Evolutionary conservation across 35 echinoderm and acorn worm genomes (phyloP).

Genomic region (Patiria miniata): DNA sequence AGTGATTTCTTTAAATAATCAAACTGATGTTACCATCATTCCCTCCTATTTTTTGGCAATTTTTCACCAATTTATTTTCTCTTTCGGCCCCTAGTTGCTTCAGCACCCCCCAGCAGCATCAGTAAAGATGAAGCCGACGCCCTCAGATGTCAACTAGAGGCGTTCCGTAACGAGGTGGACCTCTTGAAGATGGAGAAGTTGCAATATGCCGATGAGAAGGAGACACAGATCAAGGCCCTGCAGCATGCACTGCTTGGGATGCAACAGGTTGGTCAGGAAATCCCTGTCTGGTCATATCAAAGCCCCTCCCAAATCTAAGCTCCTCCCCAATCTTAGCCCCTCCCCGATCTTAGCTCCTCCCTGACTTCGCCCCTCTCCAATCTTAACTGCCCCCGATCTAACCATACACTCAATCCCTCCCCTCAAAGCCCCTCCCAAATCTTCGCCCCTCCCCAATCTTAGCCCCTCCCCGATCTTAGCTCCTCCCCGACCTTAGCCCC

Average conservation of each 20-base stretch:
- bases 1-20: no score
- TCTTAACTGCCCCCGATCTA: no score
- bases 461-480: no score
- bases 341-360: no score
- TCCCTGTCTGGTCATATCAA: no score
- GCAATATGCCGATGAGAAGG: conserved; percentile 74
- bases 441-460: neutral
- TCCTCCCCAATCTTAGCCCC: no score
- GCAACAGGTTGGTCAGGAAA: conserved; percentile 91
- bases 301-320: no score
- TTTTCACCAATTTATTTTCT: neutral
- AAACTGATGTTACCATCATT: no score
- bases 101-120: neutral
- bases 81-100: neutral
- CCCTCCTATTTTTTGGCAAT: no score
- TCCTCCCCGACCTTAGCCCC: no score
- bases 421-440: neutral
- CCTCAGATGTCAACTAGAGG: conserved; percentile 74
- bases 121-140: conserved; percentile 63
- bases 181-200: conserved; percentile 49
- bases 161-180: conserved; percentile 60
- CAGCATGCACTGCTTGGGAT: conserved; percentile 86
- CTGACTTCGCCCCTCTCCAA: no score
- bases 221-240: conserved; percentile 93
- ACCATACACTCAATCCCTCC: no score